A percentile compares a stretch with the other conserved stretches of the same genome.
Evolutionary conservation across 2,113 vertebrate species (phyloP).

Genomic region (Porphyrio hochstetteri): DNA sequence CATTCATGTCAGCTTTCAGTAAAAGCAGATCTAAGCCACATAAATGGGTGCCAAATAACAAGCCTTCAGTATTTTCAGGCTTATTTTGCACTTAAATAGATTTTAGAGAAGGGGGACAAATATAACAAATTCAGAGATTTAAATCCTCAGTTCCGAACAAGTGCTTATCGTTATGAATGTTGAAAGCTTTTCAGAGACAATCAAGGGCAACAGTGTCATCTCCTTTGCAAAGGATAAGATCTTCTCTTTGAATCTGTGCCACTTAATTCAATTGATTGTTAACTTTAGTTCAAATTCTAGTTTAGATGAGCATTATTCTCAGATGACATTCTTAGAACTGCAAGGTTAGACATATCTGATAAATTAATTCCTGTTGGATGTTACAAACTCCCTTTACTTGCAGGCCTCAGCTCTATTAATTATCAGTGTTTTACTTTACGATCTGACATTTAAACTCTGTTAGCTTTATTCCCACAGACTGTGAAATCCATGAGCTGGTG

Average conservation of each 20-base stretch:
- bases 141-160: not conserved
- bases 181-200: not conserved
- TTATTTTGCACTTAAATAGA: not conserved
- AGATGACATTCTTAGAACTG: conserved; percentile 27
- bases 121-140: accelerated
- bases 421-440: not conserved
- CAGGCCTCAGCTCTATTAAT: not conserved
- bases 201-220: not conserved
- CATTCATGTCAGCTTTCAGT: not conserved
- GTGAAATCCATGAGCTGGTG: not conserved
- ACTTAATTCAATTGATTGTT: not conserved
- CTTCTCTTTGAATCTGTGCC: not conserved
- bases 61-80: not conserved
- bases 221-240: not conserved
- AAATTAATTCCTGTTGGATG: conserved; percentile 10
- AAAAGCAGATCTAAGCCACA: not conserved
- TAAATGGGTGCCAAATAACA: not conserved
- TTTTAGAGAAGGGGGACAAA: not conserved
- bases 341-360: conserved; percentile 17
- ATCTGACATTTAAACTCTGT: not conserved
- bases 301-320: conserved; percentile 28
- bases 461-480: not conserved
- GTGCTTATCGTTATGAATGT: not conserved
- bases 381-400: not conserved
- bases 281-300: not conserved